These are phyloP conservation scores for Heterocephalus glaber DNA, from an alignment of 2,113 vertebrate species.

Conservation along the genomic window DNA sequence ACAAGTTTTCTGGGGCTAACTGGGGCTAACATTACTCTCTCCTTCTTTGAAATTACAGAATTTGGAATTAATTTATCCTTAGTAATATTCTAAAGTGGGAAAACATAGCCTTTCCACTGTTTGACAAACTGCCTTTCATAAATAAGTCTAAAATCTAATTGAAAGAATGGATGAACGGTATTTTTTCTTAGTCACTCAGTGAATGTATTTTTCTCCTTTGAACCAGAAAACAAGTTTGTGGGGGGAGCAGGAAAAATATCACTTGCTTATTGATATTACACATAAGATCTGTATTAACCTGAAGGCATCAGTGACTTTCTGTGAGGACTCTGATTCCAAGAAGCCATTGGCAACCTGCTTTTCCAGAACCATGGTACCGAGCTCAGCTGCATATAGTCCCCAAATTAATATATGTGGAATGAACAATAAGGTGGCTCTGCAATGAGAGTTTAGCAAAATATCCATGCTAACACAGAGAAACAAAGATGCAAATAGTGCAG, in stretches of 20 bases:
- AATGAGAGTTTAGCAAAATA: slow-evolving; percentile 13
- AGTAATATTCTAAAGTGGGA: background rate
- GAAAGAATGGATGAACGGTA: background rate
- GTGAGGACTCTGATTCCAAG: background rate
- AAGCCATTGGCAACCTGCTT: background rate
- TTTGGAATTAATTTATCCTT: background rate
- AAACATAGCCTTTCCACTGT: background rate
- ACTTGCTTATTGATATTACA: slow-evolving; percentile 31
- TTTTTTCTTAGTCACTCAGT: background rate
- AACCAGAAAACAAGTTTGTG: slow-evolving; percentile 15
- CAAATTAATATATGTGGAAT: slow-evolving; percentile 44
- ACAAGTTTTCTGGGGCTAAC: background rate
- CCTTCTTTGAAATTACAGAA: background rate
- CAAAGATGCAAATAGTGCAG: slow-evolving; percentile 66
- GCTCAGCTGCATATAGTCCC: background rate
- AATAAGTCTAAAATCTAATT: slow-evolving; percentile 8
- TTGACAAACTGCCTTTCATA: background rate
- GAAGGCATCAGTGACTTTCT: background rate
- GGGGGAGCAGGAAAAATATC: background rate
- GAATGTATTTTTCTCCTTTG: background rate
- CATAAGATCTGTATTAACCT: background rate
- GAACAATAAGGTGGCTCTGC: slow-evolving; percentile 33
- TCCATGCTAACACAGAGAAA: slow-evolving; percentile 73
- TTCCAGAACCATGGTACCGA: slow-evolving; percentile 24
- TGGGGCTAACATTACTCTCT: background rate